These are phyloP conservation scores for Eupristina koningsbergeri DNA, from an alignment of 1,140 invertebrate genomes.

Conservation along the genomic window DNA sequence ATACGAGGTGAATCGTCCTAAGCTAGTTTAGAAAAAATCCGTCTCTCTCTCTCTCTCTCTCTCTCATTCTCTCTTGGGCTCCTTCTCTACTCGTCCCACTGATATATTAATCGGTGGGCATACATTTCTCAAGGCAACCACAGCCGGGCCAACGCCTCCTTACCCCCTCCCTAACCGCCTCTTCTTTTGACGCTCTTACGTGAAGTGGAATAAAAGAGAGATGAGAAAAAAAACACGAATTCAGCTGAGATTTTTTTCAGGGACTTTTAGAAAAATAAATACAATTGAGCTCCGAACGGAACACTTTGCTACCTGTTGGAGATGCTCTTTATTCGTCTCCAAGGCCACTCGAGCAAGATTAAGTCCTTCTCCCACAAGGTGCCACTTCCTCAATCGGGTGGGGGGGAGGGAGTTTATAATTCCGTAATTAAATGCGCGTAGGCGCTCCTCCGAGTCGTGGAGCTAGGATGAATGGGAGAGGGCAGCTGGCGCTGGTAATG, in stretches of 20 bases:
- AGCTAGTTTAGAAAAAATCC: constrained; percentile 64
- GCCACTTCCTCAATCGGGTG: neutral
- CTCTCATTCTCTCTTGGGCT: neutral
- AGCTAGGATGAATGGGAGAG: too few relatives aligned
- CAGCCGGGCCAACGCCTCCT: neutral
- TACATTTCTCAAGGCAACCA: constrained; percentile 25
- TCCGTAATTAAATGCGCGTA: neutral
- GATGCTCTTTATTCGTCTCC: neutral
- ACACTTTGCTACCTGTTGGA: constrained; percentile 6
- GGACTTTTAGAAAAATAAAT: constrained; percentile 24
- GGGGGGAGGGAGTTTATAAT: neutral
- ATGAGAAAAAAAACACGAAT: neutral
- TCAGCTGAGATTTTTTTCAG: constrained; percentile 13
- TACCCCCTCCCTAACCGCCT: constrained; percentile 22
- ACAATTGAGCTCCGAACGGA: constrained; percentile 3
- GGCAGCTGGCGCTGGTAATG: too few relatives aligned
- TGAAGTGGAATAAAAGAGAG: neutral
- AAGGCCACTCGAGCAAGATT: neutral
- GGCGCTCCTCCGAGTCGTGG: neutral
- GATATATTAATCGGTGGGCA: constrained; percentile 37
- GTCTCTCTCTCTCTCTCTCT: neutral
- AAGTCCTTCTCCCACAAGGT: neutral
- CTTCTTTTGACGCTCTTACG: neutral
- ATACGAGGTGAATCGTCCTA: constrained; percentile 42
- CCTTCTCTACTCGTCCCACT: too few relatives aligned